Base-by-base conservation (phyloP, 64 coral and sea anemone genomes). In the Orbicella faveolata region DNA sequence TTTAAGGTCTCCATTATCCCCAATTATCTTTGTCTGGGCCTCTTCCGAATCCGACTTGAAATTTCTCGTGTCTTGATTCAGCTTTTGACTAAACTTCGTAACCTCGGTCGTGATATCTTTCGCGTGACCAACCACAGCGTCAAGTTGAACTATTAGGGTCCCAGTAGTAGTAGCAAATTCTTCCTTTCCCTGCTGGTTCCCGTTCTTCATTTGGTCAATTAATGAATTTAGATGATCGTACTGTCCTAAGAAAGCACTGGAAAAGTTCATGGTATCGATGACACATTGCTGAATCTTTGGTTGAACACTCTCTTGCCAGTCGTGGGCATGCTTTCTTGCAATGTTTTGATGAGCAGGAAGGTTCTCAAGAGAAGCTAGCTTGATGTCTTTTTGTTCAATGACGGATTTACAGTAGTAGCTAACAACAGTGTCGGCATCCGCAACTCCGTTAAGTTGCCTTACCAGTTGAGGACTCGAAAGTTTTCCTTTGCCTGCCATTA, bases 311-410 rank as follows among this genome's bases (percentile, higher is more conserved):
- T 79, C 61, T 83, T 89, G 92, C 92, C 92, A 93, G 36, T 62
- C 65, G 19, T 61, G 67, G 34, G 92, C 87, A 68, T 93, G 92
- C 74, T 93, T 83, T 36, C 87, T 83, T 25, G 92, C 92, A 11
- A 52, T 63, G 14, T 57, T 25, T 83, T 93, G 92, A 75, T 93
- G 70, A 54, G 53, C 79, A 6, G 92, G 72, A 37, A 93, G 79
- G 39, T 75, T 89, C 41, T 66, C 78, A 53, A 93, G 75, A 83
- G 66, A 63, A 63, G 77, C 30, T 83, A 89, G 19, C 53, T 84
- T 88, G 48, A 93, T 93, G 63, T 93, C 57, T 41, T 18, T 87
- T 82, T 93, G 92, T 67, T 37, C 79, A 64, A 83, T 76, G 88
- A 93, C 54, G 11, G 70, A 93, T 34, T 93, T 70, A 61, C 52